Percentiles rank a stretch among this genome's conserved stretches.
These are phyloP conservation scores for Hycleus cichorii DNA, from an alignment of 1,140 invertebrate species.

Conservation along the genomic window DNA sequence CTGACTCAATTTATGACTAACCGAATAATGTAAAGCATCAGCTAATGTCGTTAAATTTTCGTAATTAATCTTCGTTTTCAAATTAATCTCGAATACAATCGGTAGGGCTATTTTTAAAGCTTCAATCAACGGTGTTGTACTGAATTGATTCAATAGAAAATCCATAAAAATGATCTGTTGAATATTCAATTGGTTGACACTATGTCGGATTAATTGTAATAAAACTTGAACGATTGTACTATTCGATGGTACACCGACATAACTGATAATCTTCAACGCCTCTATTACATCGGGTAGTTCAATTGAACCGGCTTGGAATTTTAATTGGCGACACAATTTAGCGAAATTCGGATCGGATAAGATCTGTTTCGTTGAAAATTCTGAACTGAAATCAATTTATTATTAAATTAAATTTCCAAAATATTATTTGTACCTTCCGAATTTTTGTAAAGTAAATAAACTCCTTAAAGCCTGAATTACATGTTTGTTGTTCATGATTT, in stretches of 20 bases:
- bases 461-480: slow-evolving; percentile 29
- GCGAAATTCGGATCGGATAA: slow-evolving; percentile 40
- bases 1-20: slow-evolving; percentile 43
- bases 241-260: slow-evolving; percentile 47
- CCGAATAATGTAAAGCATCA: slow-evolving; percentile 47
- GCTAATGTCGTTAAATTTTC: slow-evolving; percentile 44
- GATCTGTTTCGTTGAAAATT: slow-evolving; percentile 30
- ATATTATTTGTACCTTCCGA: slow-evolving; percentile 21
- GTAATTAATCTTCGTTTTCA: slow-evolving; percentile 47
- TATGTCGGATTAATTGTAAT: slow-evolving; percentile 51
- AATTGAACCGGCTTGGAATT: slow-evolving; percentile 45
- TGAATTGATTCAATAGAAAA: slow-evolving; percentile 45
- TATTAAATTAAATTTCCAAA: not conserved
- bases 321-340: slow-evolving; percentile 45
- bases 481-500: slow-evolving; percentile 34
- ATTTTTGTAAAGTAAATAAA: slow-evolving; percentile 32
- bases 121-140: slow-evolving; percentile 48
- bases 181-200: slow-evolving; percentile 52
- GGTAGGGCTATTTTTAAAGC: slow-evolving; percentile 54
- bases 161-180: slow-evolving; percentile 53
- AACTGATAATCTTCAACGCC: slow-evolving; percentile 49
- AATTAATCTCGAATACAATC: slow-evolving; percentile 52
- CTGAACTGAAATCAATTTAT: slow-evolving; percentile 26
- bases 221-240: slow-evolving; percentile 52
- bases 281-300: slow-evolving; percentile 47